phyloP scores from a whole-genome alignment of 2,113 vertebrate species.

The Brachionichthys hirsutus region DNA sequence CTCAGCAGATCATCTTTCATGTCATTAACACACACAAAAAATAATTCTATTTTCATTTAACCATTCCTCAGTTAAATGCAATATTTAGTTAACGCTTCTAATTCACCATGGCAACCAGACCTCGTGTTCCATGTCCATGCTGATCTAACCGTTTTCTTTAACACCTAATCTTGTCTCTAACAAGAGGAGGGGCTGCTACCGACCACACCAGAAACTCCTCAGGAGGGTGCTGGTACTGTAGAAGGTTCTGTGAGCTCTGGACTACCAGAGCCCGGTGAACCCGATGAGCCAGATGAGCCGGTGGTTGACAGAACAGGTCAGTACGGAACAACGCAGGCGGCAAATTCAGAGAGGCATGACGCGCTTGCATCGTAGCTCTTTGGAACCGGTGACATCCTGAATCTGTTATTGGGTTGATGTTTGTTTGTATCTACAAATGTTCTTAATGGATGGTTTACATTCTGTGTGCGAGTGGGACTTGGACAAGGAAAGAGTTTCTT shows the following conservation, averaged over 20 bases:
- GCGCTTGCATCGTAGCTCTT: neutral
- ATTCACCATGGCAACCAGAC: constrained; percentile 56
- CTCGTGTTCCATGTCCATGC: constrained; percentile 35
- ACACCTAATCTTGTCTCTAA: constrained; percentile 80
- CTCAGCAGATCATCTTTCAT: constrained; percentile 24
- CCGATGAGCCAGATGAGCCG: constrained; percentile 50
- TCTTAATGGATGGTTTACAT: too few species aligned
- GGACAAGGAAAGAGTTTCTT: too few species aligned
- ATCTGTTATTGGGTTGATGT: neutral
- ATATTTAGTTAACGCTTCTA: constrained; percentile 42
- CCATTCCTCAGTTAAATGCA: constrained; percentile 54
- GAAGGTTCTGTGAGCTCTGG: constrained; percentile 71
- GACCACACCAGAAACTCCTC: constrained; percentile 66
- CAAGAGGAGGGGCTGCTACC: constrained; percentile 78
- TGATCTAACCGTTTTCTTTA: constrained; percentile 72
- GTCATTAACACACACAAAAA: constrained; percentile 34
- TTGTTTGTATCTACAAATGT: too few species aligned
- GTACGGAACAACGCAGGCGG: constrained; percentile 43
- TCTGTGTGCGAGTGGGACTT: too few species aligned
- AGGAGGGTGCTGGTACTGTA: constrained; percentile 69
- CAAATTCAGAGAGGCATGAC: constrained; percentile 9
- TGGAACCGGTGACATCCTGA: constrained; percentile 3
- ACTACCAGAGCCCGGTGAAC: constrained; percentile 57
- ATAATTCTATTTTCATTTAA: constrained; percentile 44
- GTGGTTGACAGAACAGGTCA: constrained; percentile 71